Percentiles rank a stretch among this genome's conserved stretches.
Conservation (phyloP, 2,888 invertebrate genomes). For the Tetranychus piercei region DNA sequence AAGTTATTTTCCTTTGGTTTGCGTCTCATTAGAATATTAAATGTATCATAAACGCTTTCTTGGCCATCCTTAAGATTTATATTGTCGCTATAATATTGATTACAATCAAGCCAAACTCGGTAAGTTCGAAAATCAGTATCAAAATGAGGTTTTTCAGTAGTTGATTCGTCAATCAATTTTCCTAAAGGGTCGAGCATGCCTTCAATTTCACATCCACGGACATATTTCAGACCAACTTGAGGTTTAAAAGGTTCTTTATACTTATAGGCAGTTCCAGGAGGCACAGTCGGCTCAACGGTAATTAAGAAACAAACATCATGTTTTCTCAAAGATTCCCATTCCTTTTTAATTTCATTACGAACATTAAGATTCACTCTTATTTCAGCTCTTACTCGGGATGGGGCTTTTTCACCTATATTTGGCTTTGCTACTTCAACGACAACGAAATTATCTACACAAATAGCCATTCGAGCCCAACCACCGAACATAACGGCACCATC, state of each 20-base stretch:
- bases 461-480: conserved; percentile 98
- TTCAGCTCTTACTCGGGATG: conserved; percentile 85
- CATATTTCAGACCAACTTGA: conserved; percentile 73
- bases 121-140: conserved; percentile 77
- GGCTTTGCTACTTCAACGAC: conserved; percentile 73
- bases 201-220: conserved; percentile 93
- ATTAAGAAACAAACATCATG: conserved; percentile 96
- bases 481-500: conserved; percentile 71
- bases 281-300: conserved; percentile 63
- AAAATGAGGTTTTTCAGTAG: conserved; percentile 65
- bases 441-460: conserved; percentile 73
- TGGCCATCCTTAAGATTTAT: conserved; percentile 44
- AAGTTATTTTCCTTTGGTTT: conserved; percentile 99
- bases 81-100: conserved; percentile 87
- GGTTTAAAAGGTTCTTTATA: conserved; percentile 59
- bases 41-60: conserved; percentile 63
- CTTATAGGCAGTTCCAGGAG: conserved; percentile 47
- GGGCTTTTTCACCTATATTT: conserved; percentile 63
- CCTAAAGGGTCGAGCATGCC: conserved; percentile 92
- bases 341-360: conserved; percentile 70
- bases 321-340: conserved; percentile 89
- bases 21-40: conserved; percentile 90
- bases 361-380: conserved; percentile 79
- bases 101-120: conserved; percentile 82
- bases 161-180: conserved; percentile 78